Evolutionary conservation across 2,113 vertebrate species (phyloP).

Genomic region (Pachycephala philippinensis): DNA sequence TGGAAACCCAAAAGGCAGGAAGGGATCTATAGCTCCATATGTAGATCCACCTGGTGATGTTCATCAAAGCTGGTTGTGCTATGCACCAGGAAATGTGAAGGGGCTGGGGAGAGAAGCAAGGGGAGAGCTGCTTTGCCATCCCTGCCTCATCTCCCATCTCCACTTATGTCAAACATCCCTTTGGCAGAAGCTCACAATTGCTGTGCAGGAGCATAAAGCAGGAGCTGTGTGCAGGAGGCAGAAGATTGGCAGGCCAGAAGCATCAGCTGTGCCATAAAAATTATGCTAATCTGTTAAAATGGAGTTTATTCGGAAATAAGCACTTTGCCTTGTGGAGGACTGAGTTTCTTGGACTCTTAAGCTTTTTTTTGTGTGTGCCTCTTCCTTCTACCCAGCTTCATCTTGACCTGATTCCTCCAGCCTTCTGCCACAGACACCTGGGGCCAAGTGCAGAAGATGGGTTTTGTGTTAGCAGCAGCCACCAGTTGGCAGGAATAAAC

Average conservation of each 20-base stretch:
- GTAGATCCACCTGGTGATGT: neutral
- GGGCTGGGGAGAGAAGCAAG: neutral
- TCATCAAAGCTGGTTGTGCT: neutral
- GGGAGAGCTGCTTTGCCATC: neutral
- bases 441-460: neutral
- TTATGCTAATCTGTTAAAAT: neutral
- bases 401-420: neutral
- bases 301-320: neutral
- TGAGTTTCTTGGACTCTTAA: neutral
- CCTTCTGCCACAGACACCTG: neutral
- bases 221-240: neutral
- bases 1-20: neutral
- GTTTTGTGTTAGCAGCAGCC: neutral
- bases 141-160: neutral
- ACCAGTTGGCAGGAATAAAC: neutral
- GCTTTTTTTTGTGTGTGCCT: neutral
- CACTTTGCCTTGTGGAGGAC: neutral
- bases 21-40: neutral
- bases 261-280: conserved; percentile 25
- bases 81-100: rapidly evolving
- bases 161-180: neutral
- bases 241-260: neutral
- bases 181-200: neutral
- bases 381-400: neutral
- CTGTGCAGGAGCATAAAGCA: neutral